These are phyloP conservation scores for Gnathonemus longibarbis DNA, from an alignment of 2,113 vertebrate species.

Conservation along the genomic window DNA sequence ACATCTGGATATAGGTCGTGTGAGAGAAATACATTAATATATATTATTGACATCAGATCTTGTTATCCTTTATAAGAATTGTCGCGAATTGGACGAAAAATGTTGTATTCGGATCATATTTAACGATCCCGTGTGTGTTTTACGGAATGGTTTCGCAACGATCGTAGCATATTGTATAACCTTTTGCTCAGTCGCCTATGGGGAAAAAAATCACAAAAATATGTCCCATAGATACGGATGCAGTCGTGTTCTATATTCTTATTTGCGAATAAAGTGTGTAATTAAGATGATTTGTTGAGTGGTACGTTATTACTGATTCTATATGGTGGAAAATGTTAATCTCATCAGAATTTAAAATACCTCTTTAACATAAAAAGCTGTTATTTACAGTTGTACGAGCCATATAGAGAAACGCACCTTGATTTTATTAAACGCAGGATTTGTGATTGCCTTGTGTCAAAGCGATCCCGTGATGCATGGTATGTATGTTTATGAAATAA, in stretches of 20 bases:
- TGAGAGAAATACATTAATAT: constrained; percentile 26
- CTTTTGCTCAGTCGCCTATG: constrained; percentile 23
- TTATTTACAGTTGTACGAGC: neutral
- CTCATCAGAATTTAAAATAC: neutral
- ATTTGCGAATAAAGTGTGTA: constrained; percentile 52
- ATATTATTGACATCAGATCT: constrained; percentile 26
- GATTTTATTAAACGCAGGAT: constrained; percentile 31
- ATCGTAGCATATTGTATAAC: constrained; percentile 36
- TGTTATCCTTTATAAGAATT: neutral
- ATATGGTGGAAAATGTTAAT: neutral
- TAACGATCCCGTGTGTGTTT: constrained; percentile 51
- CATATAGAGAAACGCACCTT: neutral
- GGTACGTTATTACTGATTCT: constrained; percentile 23
- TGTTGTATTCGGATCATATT: constrained; percentile 46
- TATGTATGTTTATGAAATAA: neutral
- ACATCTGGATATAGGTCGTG: constrained; percentile 22
- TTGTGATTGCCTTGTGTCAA: constrained; percentile 29
- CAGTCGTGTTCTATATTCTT: constrained; percentile 46
- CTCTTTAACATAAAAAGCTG: neutral
- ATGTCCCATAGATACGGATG: constrained; percentile 45
- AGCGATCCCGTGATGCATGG: constrained; percentile 18
- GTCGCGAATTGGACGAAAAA: constrained; percentile 44
- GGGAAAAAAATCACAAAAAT: constrained; percentile 38
- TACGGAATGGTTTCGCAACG: constrained; percentile 47
- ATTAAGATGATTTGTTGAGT: constrained; percentile 40